Evolutionary conservation across 1,140 invertebrate species (phyloP).

Genomic region (Lepidurus couesii): DNA sequence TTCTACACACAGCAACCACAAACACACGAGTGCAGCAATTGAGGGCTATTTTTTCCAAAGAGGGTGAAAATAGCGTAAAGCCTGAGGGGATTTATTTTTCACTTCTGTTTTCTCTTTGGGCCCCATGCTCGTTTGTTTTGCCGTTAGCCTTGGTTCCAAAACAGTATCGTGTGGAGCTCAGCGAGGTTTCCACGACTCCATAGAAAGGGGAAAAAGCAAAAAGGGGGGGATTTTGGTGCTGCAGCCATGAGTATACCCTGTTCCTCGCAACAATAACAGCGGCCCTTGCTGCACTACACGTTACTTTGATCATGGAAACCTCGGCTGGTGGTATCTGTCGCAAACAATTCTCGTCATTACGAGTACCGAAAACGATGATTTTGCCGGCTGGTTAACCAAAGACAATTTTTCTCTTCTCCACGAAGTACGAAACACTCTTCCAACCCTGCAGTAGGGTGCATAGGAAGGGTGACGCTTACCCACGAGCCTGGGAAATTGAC

Average conservation of each 20-base stretch:
- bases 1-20: not conserved
- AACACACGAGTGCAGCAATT: not conserved
- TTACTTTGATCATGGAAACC: not conserved
- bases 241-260: no score
- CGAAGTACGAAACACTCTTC: not conserved
- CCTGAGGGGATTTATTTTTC: not conserved
- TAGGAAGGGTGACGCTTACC: no score
- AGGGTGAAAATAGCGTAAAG: not conserved
- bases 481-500: no score
- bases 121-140: not conserved
- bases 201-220: not conserved
- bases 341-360: conserved; percentile 7
- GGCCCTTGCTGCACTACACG: not conserved
- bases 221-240: no score
- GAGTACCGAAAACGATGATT: not conserved
- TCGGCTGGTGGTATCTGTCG: not conserved
- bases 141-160: not conserved
- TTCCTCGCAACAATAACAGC: not conserved
- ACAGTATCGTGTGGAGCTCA: not conserved
- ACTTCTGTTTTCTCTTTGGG: not conserved
- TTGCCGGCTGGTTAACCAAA: not conserved
- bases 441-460: no score
- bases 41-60: not conserved
- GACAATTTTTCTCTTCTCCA: not conserved
- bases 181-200: not conserved